Evolutionary conservation across 2,888 invertebrate genomes (phyloP).

Genomic region (Cremastobaeus sp.): DNA sequence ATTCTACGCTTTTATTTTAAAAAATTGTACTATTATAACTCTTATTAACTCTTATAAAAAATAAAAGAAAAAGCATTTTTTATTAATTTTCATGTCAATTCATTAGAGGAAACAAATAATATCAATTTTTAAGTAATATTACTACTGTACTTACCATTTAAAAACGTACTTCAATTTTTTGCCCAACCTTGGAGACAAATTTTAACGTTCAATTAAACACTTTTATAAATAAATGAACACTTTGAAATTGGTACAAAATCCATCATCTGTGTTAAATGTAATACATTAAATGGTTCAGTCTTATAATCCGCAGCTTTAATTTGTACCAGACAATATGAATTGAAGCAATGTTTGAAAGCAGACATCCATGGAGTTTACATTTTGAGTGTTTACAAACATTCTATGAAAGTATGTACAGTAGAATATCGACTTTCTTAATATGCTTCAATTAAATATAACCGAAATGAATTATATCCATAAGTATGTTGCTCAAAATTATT

Average conservation of each 20-base stretch:
- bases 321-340: conserved; percentile 1
- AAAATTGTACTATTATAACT: neutral
- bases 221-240: neutral
- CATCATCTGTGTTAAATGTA: conserved; percentile 2
- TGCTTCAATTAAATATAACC: conserved; percentile 8
- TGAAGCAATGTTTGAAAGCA: conserved; percentile 11
- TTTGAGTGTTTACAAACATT: conserved; percentile 14
- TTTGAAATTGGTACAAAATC: neutral
- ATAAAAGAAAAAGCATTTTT: too few species aligned
- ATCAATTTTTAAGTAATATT: neutral
- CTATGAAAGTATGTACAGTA: conserved; percentile 1
- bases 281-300: conserved; percentile 7
- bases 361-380: conserved; percentile 12
- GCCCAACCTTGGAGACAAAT: neutral
- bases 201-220: neutral
- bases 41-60: conserved; percentile 3
- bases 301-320: conserved; percentile 10
- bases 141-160: conserved; percentile 1
- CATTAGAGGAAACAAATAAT: neutral
- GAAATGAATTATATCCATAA: conserved; percentile 2
- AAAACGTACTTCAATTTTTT: neutral
- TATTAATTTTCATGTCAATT: neutral
- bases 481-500: conserved; percentile 4
- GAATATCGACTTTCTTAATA: conserved; percentile 1
- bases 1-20: neutral